A percentile compares a stretch with the other conserved stretches of the same genome.
These are phyloP conservation scores for Trichonephila clavipes DNA, from an alignment of 1,140 invertebrate species.

Conservation along the genomic window DNA sequence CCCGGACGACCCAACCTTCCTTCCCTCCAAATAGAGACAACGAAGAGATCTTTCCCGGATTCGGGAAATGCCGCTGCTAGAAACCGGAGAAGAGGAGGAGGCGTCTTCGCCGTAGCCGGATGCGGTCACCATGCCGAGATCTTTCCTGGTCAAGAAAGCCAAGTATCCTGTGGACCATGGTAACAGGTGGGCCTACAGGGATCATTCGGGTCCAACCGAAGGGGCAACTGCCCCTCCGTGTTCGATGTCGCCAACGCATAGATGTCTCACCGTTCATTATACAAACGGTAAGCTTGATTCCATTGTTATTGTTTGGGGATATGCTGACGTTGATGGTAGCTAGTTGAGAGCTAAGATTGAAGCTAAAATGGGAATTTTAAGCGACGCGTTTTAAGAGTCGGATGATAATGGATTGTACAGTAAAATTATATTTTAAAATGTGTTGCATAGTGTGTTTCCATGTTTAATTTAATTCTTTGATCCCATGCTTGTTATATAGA, in stretches of 20 bases:
- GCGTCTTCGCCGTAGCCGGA: slow-evolving; percentile 49
- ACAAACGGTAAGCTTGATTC: slow-evolving; percentile 67
- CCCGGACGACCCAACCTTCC: slow-evolving; percentile 5
- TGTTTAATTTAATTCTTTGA: no score
- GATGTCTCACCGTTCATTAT: slow-evolving; percentile 70
- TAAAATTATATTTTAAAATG: no score
- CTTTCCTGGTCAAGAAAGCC: slow-evolving; percentile 81
- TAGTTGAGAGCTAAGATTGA: no score
- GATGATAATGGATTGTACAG: no score
- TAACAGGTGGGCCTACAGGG: slow-evolving; percentile 76
- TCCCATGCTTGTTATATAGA: no score
- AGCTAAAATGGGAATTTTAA: no score
- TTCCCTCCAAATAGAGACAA: not conserved
- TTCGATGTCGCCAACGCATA: slow-evolving; percentile 62
- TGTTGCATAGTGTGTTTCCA: no score
- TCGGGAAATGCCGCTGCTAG: slow-evolving; percentile 55
- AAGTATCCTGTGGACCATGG: slow-evolving; percentile 78
- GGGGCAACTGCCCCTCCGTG: slow-evolving; percentile 77
- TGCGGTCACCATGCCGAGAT: slow-evolving; percentile 80
- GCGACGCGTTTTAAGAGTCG: no score
- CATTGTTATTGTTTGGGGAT: not conserved
- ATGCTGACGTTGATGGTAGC: no score
- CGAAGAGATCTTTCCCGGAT: slow-evolving; percentile 29
- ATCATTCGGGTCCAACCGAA: slow-evolving; percentile 78
- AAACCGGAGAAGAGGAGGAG: slow-evolving; percentile 1